A percentile compares a stretch with the other conserved stretches of the same genome.
Evolutionary conservation across 2,797 vertebrate species (phyloP).

Genomic region (Brachyrhaphis roseni): DNA sequence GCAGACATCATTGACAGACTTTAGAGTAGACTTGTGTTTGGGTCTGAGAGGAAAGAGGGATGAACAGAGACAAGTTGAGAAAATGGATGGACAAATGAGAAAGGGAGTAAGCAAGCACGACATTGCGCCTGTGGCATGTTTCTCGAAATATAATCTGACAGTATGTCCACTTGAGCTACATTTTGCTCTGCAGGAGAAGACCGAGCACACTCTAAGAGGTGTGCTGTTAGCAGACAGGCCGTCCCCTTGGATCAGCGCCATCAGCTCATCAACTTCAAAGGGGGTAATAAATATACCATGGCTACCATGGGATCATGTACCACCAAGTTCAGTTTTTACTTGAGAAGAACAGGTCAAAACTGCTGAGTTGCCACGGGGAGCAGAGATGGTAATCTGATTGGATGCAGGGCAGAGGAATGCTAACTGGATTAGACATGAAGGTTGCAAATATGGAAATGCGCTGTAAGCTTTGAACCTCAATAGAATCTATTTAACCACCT

Average conservation of each 20-base stretch:
- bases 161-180: slow-evolving; percentile 63
- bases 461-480: slow-evolving; percentile 42
- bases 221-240: slow-evolving; percentile 59
- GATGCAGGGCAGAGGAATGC: slow-evolving; percentile 50
- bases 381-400: slow-evolving; percentile 62
- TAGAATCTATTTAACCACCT: slow-evolving; percentile 35
- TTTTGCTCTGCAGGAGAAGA: slow-evolving; percentile 57
- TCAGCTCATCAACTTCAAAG: slow-evolving; percentile 71
- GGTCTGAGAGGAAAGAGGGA: slow-evolving; percentile 15
- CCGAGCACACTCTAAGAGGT: slow-evolving; percentile 64
- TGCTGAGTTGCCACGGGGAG: slow-evolving; percentile 60
- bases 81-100: slow-evolving; percentile 53
- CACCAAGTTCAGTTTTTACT: slow-evolving; percentile 36
- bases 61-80: slow-evolving; percentile 31
- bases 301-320: slow-evolving; percentile 43
- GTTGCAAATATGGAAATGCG: slow-evolving; percentile 56
- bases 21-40: slow-evolving; percentile 46
- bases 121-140: slow-evolving; percentile 57
- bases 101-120: slow-evolving; percentile 30
- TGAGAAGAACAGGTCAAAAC: slow-evolving; percentile 62
- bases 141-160: slow-evolving; percentile 73
- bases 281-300: slow-evolving; percentile 46
- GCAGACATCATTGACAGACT: slow-evolving; percentile 55
- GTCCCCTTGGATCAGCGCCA: slow-evolving; percentile 67
- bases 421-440: slow-evolving; percentile 66